Conservation (phyloP, 1,140 invertebrate genomes). For the Hestina assimilis region DNA sequence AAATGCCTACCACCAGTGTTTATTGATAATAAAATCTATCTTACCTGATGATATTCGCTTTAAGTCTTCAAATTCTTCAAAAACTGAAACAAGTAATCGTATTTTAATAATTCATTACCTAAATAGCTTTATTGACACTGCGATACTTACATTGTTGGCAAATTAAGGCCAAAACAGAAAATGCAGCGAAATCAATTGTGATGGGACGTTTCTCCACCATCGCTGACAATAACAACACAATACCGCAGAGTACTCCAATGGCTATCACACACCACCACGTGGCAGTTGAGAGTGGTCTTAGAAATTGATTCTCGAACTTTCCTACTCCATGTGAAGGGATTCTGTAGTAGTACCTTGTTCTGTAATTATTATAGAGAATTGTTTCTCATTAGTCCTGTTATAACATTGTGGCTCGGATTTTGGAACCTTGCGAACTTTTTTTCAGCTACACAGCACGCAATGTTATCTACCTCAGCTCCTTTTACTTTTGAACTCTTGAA, state of each 20-base stretch:
- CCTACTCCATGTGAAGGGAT: constrained; percentile 55
- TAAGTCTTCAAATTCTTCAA: constrained; percentile 44
- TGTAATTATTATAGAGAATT: constrained; percentile 23
- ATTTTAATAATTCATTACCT: background rate
- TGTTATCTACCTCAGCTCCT: too few relatives aligned
- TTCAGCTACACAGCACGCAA: too few relatives aligned
- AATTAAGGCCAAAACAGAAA: constrained; percentile 53
- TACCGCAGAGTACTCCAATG: constrained; percentile 34
- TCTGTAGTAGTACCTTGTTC: constrained; percentile 58
- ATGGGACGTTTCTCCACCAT: constrained; percentile 37
- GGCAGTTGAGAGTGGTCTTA: constrained; percentile 41
- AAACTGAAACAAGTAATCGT: constrained; percentile 42
- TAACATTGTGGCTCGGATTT: too few relatives aligned
- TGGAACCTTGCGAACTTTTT: too few relatives aligned
- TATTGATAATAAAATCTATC: too few relatives aligned
- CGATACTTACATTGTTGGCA: constrained; percentile 63
- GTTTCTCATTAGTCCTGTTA: too few relatives aligned
- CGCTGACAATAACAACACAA: constrained; percentile 42
- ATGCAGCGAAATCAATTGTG: constrained; percentile 42
- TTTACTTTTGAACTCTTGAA: too few relatives aligned
- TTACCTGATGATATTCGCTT: constrained; percentile 14
- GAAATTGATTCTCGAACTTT: constrained; percentile 62
- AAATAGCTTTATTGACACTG: background rate
- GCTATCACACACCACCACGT: constrained; percentile 45
- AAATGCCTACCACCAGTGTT: background rate